Conservation (phyloP, 2,888 invertebrate genomes). For the Sarcophaga subvicina region DNA sequence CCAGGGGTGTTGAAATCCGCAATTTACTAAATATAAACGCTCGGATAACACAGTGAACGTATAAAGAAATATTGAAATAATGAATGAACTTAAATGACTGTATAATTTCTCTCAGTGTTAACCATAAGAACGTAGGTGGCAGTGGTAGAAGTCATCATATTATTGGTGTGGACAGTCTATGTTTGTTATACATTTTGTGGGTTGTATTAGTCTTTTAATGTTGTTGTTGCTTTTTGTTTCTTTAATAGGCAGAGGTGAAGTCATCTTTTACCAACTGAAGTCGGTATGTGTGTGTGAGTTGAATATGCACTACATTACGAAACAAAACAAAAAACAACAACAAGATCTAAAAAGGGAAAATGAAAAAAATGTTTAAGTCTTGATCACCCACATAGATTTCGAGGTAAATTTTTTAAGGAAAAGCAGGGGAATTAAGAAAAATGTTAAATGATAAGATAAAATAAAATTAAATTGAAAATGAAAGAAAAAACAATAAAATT, state of each 20-base stretch:
- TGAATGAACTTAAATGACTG: too few species aligned
- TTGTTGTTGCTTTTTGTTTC: background rate
- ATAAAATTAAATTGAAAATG: too few species aligned
- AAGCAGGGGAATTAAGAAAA: too few species aligned
- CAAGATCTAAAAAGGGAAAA: background rate
- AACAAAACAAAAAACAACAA: conserved; percentile 3
- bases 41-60: too few species aligned
- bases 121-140: conserved; percentile 59
- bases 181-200: conserved; percentile 14
- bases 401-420: too few species aligned
- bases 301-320: conserved; percentile 19
- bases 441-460: too few species aligned
- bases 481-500: too few species aligned
- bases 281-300: background rate
- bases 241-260: conserved; percentile 62
- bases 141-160: conserved; percentile 44
- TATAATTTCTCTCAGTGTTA: too few species aligned
- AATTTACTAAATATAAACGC: too few species aligned
- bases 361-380: background rate
- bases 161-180: conserved; percentile 39
- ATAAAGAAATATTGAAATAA: too few species aligned
- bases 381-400: background rate
- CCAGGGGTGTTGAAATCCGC: too few species aligned
- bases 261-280: conserved; percentile 49
- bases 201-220: background rate